phyloP scores from a whole-genome alignment of 2,797 vertebrate species.

The Hydrocynus forskahlii region DNA sequence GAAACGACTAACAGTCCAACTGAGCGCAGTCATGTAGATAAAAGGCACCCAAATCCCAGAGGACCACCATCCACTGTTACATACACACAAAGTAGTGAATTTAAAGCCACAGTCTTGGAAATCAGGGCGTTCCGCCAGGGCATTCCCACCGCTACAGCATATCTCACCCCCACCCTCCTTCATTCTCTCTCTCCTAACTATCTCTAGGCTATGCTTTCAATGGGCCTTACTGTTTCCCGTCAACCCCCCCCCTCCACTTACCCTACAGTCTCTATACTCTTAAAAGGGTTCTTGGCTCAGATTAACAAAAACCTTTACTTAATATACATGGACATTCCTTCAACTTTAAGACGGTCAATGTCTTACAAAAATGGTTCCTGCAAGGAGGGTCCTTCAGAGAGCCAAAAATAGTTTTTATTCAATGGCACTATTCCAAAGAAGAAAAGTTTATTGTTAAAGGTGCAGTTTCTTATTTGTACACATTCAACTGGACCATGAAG shows the following conservation, averaged over 20 bases:
- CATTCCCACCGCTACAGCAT: background rate
- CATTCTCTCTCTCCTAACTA: background rate
- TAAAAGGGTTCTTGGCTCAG: background rate
- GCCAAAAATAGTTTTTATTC: background rate
- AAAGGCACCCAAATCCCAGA: conserved; percentile 6
- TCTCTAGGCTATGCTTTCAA: background rate
- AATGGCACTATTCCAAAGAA: background rate
- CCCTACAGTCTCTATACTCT: background rate
- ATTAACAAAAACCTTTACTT: no score
- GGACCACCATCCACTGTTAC: background rate
- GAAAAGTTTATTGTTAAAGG: background rate
- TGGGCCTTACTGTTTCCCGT: background rate
- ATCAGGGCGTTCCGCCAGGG: background rate
- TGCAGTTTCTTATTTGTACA: background rate
- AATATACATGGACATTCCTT: no score
- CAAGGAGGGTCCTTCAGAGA: background rate
- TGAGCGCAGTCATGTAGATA: conserved; percentile 1
- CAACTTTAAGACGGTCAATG: no score
- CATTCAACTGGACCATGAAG: background rate
- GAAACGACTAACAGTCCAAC: background rate
- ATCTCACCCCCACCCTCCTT: background rate
- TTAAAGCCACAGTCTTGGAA: background rate
- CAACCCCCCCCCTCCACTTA: background rate
- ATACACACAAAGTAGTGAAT: conserved; percentile 21
- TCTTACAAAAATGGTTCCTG: background rate